Conservation (phyloP, 2,888 invertebrate genomes). For the Eutolmus rufibarbis region DNA sequence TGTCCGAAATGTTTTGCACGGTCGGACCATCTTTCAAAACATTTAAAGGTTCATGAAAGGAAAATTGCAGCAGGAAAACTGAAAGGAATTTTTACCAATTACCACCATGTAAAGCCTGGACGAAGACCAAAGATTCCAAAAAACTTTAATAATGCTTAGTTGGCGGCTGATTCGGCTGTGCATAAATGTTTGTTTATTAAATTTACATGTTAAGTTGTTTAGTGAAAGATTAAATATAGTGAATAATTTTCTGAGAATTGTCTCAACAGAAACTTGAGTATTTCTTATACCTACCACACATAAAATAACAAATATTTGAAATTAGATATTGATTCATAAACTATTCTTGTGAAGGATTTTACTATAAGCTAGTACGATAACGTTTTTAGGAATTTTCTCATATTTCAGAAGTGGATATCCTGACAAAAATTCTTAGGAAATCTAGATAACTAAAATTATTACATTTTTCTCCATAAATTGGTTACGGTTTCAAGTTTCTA, state of each 20-base stretch:
- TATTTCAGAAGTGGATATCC: too few species aligned
- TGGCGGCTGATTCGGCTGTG: background rate
- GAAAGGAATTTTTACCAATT: constrained; percentile 54
- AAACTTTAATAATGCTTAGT: background rate
- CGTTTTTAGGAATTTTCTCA: too few species aligned
- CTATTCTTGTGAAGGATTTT: too few species aligned
- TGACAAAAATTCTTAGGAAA: too few species aligned
- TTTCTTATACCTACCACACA: background rate
- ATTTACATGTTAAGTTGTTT: background rate
- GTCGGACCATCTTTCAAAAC: constrained; percentile 93
- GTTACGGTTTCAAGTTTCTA: too few species aligned
- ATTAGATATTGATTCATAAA: background rate
- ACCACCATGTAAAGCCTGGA: constrained; percentile 59
- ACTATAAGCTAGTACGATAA: background rate
- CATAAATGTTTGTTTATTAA: background rate
- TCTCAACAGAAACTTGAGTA: background rate
- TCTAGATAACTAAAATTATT: too few species aligned
- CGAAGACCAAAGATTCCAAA: constrained; percentile 59
- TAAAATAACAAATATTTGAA: background rate
- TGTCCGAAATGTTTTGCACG: constrained; percentile 91
- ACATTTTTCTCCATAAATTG: too few species aligned
- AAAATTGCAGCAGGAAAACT: constrained; percentile 62
- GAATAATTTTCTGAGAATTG: background rate
- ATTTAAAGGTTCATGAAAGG: constrained; percentile 83
- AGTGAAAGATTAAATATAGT: background rate